phyloP scores from a whole-genome alignment of 2,797 vertebrate genomes.

The Mastacembelus armatus region DNA sequence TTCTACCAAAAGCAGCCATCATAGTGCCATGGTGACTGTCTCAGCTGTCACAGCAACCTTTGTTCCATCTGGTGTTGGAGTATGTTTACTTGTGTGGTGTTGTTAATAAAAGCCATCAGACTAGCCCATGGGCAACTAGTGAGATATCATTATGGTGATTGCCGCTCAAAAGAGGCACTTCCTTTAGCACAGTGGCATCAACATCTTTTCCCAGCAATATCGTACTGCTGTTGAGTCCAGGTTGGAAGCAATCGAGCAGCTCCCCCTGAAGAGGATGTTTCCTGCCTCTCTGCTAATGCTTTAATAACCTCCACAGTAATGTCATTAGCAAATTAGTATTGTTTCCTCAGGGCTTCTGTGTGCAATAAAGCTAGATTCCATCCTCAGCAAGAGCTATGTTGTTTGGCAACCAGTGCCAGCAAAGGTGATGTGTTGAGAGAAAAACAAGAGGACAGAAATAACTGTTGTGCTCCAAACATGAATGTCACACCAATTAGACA shows the following conservation, averaged over 20 bases:
- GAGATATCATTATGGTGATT: slow-evolving; percentile 71
- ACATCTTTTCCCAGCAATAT: slow-evolving; percentile 32
- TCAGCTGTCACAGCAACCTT: slow-evolving; percentile 73
- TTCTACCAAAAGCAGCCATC: slow-evolving; percentile 15
- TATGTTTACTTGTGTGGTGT: slow-evolving; percentile 10
- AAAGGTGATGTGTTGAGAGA: slow-evolving; percentile 61
- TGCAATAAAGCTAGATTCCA: slow-evolving; percentile 62
- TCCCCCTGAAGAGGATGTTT: slow-evolving; percentile 53
- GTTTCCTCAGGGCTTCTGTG: slow-evolving; percentile 62
- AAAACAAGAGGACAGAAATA: slow-evolving; percentile 62
- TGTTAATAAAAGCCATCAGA: slow-evolving; percentile 64
- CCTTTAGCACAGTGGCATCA: slow-evolving; percentile 43
- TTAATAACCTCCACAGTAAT: slow-evolving; percentile 76
- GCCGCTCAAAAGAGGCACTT: slow-evolving; percentile 63
- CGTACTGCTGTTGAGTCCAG: slow-evolving; percentile 58
- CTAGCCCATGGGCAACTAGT: slow-evolving; percentile 53
- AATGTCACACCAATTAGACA: slow-evolving; percentile 70
- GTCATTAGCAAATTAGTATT: slow-evolving; percentile 79
- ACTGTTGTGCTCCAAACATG: slow-evolving; percentile 51
- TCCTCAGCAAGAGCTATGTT: slow-evolving; percentile 43
- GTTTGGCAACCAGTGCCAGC: slow-evolving; percentile 55
- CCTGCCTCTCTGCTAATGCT: slow-evolving; percentile 59
- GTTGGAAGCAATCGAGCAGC: slow-evolving; percentile 64
- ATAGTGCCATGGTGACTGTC: slow-evolving; percentile 53
- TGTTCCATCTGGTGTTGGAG: slow-evolving; percentile 17